Evolutionary conservation across 1,140 invertebrate species (phyloP).

Genomic region (Caenorhabditis remanei): DNA sequence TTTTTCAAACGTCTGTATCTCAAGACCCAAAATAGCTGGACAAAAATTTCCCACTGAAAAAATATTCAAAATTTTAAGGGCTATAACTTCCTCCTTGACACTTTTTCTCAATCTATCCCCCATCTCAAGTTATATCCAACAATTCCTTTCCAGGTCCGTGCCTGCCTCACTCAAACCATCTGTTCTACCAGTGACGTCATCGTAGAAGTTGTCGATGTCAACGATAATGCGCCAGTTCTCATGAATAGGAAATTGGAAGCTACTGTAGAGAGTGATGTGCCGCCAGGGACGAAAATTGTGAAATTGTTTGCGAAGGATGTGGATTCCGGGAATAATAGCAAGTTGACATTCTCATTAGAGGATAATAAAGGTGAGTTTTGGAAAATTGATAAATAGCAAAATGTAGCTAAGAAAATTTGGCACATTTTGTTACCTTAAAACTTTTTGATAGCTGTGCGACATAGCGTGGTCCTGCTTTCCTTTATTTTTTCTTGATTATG

Average conservation of each 20-base stretch:
- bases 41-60: no score
- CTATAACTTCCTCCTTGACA: no score
- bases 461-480: no score
- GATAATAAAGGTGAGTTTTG: constrained; percentile 19
- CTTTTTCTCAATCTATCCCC: no score
- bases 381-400: no score
- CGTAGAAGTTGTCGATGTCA: constrained; percentile 69
- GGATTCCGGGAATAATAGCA: constrained; percentile 68
- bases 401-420: no score
- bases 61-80: no score
- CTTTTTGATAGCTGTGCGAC: no score
- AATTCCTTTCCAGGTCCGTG: constrained; percentile 64
- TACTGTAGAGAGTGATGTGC: constrained; percentile 66
- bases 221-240: constrained; percentile 71
- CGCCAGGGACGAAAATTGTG: constrained; percentile 65
- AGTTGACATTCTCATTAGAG: constrained; percentile 64
- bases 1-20: no score
- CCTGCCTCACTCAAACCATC: constrained; percentile 67
- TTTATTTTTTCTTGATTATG: no score
- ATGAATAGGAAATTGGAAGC: constrained; percentile 58
- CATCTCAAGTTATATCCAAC: constrained; percentile 16
- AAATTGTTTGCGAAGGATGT: constrained; percentile 66
- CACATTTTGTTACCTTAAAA: no score
- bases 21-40: no score
- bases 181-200: constrained; percentile 66